Base-by-base conservation (phyloP, 2,888 invertebrate species). In the Eupithecia insigniata region DNA sequence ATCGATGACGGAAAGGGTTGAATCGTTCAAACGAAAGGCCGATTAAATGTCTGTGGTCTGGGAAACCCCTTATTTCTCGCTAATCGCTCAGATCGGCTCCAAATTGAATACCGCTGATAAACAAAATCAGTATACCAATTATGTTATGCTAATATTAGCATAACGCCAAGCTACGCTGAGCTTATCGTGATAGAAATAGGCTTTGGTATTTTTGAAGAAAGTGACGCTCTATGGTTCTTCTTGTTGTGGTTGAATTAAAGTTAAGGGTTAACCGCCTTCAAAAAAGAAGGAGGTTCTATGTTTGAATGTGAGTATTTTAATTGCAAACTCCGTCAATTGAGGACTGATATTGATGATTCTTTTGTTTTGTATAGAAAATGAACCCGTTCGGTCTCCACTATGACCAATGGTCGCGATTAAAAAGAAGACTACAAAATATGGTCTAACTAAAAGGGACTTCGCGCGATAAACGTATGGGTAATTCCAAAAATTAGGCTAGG, bases 71-170 rank as follows among this genome's bases (percentile, higher is more conserved):
- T 62, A 62, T 82, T 78, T 79, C 80, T 73, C 69, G 81, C 75
- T 87, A 85, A 88, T 85, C 78, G 80, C 71, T 79, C 81, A 83
- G 85, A 82, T 80, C 73, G 72, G 72, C 67, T 72, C 73, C 71
- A 81, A 84, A 85, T 86, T 82, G 83, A 83, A 85, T 80, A 82
- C 73, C 75, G 71, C 70, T 69, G 74, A 79, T 83, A 82, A 86
- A 82, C 80, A 80, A 83, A 83, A 83, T 84, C 81, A 79, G 76
- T 73, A 79, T 76, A 65, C 72, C 80, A 81, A 84, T 87, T 81
- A 84, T 78, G 74, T 62, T 82, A 85, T 85, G 86, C 78, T 80
- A 87, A 84, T 84, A 61, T 76, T 62, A 22, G 22, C 12, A 32
- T 32, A 61, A 32, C 32, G 61, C 34, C 61, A 34, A 32, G 32